Conservation (phyloP, 1,140 invertebrate species). For the Centruroides sculpturatus region DNA sequence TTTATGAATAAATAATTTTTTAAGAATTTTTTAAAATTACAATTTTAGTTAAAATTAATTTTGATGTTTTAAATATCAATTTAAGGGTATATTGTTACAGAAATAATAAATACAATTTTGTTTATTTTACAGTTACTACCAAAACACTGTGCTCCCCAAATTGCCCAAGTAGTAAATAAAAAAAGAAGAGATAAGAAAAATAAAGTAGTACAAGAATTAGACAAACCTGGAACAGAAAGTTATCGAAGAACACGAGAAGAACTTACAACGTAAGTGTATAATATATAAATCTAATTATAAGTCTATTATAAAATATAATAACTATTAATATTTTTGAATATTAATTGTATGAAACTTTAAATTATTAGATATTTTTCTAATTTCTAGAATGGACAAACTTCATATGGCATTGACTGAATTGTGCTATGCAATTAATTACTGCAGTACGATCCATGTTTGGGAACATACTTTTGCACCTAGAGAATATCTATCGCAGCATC, state of each 20-base stretch:
- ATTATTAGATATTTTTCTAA: background rate
- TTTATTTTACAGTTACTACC: slow-evolving; percentile 48
- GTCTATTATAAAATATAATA: no score
- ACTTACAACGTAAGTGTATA: slow-evolving; percentile 54
- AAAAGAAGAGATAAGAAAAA: slow-evolving; percentile 75
- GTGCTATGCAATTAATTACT: slow-evolving; percentile 94
- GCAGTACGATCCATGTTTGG: slow-evolving; percentile 92
- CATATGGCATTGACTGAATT: slow-evolving; percentile 97
- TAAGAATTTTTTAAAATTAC: no score
- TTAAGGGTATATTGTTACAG: no score
- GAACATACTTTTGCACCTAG: slow-evolving; percentile 96
- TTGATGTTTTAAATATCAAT: no score
- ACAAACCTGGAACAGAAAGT: slow-evolving; percentile 84
- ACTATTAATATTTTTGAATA: no score
- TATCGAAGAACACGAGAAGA: slow-evolving; percentile 90
- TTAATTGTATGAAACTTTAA: no score
- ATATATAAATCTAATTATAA: background rate
- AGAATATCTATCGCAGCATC: slow-evolving; percentile 91
- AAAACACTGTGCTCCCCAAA: slow-evolving; percentile 82
- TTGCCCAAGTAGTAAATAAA: slow-evolving; percentile 69
- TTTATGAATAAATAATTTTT: background rate
- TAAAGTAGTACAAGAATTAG: slow-evolving; percentile 64
- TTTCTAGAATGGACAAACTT: slow-evolving; percentile 79
- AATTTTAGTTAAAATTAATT: no score
- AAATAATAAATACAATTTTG: no score